A percentile compares a stretch with the other conserved stretches of the same genome.
These are phyloP conservation scores for Bemisia tabaci DNA, from an alignment of 1,140 invertebrate genomes.

Conservation along the genomic window DNA sequence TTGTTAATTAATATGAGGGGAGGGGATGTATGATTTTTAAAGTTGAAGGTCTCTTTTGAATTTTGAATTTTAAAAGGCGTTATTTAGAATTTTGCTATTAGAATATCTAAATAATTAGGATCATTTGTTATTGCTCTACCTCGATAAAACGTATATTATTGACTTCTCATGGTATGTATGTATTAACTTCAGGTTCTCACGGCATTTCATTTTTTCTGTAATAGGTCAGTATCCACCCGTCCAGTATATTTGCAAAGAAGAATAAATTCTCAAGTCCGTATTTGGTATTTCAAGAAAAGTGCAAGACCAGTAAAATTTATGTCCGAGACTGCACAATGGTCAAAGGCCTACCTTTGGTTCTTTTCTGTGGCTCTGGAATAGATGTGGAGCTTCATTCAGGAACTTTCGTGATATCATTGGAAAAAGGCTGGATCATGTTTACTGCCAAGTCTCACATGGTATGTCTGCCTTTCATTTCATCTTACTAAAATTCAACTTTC, in stretches of 20 bases:
- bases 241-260: slow-evolving; percentile 55
- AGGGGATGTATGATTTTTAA: too few species aligned
- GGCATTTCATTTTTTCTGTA: slow-evolving; percentile 18
- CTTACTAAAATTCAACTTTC: too few species aligned
- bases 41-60: too few species aligned
- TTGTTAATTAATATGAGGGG: too few species aligned
- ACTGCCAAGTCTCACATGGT: slow-evolving; percentile 59
- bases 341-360: slow-evolving; percentile 56
- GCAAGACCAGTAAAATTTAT: slow-evolving; percentile 64
- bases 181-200: too few species aligned
- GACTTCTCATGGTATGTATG: too few species aligned
- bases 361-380: slow-evolving; percentile 60
- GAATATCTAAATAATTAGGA: too few species aligned
- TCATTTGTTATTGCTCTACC: too few species aligned
- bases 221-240: slow-evolving; percentile 54
- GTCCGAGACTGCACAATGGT: slow-evolving; percentile 69
- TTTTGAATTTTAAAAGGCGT: too few species aligned
- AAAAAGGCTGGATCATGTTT: slow-evolving; percentile 74
- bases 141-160: too few species aligned
- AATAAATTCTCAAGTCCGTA: slow-evolving; percentile 56
- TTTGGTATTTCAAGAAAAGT: slow-evolving; percentile 68
- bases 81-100: too few species aligned
- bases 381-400: slow-evolving; percentile 57
- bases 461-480: too few species aligned
- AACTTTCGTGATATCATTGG: slow-evolving; percentile 57